Evolutionary conservation across 2,797 vertebrate genomes (phyloP), one percentile per base, ranked within the genome.

Genomic region (Eidolon dupreanum): DNA sequence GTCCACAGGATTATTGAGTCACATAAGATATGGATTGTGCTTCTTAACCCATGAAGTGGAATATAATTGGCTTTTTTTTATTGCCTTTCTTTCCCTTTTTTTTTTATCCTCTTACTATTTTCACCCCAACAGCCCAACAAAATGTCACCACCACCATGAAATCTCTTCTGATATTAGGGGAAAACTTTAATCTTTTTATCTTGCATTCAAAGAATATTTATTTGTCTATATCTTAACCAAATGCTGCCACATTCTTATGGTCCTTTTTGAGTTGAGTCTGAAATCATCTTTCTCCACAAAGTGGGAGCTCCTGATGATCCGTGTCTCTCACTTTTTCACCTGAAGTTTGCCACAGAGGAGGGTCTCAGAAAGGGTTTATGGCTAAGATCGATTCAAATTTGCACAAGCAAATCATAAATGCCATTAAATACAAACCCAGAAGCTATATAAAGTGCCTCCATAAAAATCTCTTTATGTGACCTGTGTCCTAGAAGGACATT

Each of bases 21-120:
- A 38, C 49, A 20, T 8, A 36, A 79, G 49, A 41, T 7, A 24
- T 0, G 13, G 2, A n/a, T 9, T 2, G n/a, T 0, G 3, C 4
- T 41, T 63, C 19, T 61, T 2, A 19, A 4, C 41, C 28, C 49
- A 7, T 6, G 16, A 26, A n/a, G 24, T 31, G 1, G 88, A 61
- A 38, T 6, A 20, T 4, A 1, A 2, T 19, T 3, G 15, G 19
- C 15, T 66, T 33, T 17, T 84, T 63, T 57, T 17, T 24, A 11
- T 13, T 49, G 22, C 1, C 19, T 85, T 59, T 57, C 59, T 46
- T 73, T 5, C 5, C 6, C 38, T 16, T 49, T 49, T 46, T 51
- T 87, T 71, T 33, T 19, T 2, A 41, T 65, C 24, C 31, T 88
- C 17, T 24, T 38, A 3, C 8, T 51, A 81, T 53, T 79, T 82